Base-by-base conservation (phyloP, 2,113 vertebrate species). In the Cervus canadensis region DNA sequence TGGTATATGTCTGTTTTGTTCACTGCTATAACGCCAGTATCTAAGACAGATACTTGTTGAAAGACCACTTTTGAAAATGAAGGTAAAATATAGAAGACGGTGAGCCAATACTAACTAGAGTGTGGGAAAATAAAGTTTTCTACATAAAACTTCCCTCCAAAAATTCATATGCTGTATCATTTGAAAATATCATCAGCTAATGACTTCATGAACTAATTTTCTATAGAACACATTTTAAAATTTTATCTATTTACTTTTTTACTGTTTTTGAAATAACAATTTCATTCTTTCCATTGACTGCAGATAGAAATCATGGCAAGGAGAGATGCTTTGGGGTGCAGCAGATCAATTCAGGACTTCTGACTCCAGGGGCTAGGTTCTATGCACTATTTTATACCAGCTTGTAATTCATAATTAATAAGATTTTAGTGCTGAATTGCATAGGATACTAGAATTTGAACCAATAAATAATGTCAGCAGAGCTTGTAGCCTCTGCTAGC, bases 191-290 rank as follows among this genome's bases (percentile, higher is more conserved):
- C 30, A 91, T 57, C 40, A 96, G 23, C 8, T 97, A 95, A 84
- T 96, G 88, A 97, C 28, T 95, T 82, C 50, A 87, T 87, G 43
- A 85, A 96, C 2, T 76, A 54, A 96, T 91, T 96, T 97, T 87
- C 45, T 89, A 48, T 78, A 97, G 25, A 91, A 90, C 3, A 92
- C 40, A 81, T 94, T 87, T 48, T 11, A 93, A 97, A 89, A 90
- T 81, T 9, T 81, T 74, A 91, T 74, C 10, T 87, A 43, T 84
- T 84, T 85, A 26, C 14, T 82, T 92, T 94, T n/a, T 91, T 89
- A 94, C 14, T 81, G 12, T 85, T 89, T 85, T 30, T 79, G 62
- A 95, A 81, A 83, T 36, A 93, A 76, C 6, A 48, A 25, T 78
- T 40, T 64, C 28, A 87, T 87, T 89, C 13, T 83, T 60, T 87